phyloP scores from a whole-genome alignment of 2,797 vertebrate genomes.

The Enteromius treurensis region DNA sequence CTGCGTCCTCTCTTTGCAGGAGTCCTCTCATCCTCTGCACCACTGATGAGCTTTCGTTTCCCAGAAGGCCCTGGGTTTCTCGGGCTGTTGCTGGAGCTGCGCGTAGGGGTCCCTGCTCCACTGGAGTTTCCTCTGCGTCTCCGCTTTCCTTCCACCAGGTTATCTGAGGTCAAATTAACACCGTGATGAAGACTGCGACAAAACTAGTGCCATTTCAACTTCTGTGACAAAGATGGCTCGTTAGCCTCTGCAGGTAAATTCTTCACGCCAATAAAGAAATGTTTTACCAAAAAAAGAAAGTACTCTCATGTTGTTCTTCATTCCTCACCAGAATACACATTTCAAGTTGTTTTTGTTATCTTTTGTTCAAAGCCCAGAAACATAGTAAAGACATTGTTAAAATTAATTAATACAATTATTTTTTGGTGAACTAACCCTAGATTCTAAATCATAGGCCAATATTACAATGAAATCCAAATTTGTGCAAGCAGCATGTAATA shows the following conservation, averaged over 20 bases:
- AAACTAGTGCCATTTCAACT: neutral
- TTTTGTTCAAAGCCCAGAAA: too few relatives aligned
- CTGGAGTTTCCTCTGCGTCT: slow-evolving; percentile 81
- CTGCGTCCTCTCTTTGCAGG: slow-evolving; percentile 91
- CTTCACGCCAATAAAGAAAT: too few relatives aligned
- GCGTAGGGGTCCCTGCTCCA: slow-evolving; percentile 74
- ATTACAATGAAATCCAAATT: neutral
- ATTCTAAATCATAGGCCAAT: too few relatives aligned
- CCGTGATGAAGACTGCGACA: neutral
- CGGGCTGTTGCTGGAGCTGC: slow-evolving; percentile 80
- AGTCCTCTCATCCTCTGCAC: slow-evolving; percentile 77
- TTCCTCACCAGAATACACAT: too few relatives aligned
- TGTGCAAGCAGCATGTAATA: neutral
- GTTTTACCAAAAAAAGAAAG: too few relatives aligned
- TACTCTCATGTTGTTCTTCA: too few relatives aligned
- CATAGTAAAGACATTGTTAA: too few relatives aligned
- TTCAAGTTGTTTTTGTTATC: too few relatives aligned
- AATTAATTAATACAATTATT: too few relatives aligned
- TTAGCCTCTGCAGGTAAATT: neutral
- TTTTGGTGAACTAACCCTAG: too few relatives aligned
- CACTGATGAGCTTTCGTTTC: slow-evolving; percentile 86
- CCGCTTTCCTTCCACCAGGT: slow-evolving; percentile 96
- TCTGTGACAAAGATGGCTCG: neutral
- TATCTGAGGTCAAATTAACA: slow-evolving; percentile 76
- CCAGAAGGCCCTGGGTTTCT: slow-evolving; percentile 69